A percentile compares a stretch with the other conserved stretches of the same genome.
phyloP scores from a whole-genome alignment of 2,888 invertebrate species.

The Eubasilissa splendida region DNA sequence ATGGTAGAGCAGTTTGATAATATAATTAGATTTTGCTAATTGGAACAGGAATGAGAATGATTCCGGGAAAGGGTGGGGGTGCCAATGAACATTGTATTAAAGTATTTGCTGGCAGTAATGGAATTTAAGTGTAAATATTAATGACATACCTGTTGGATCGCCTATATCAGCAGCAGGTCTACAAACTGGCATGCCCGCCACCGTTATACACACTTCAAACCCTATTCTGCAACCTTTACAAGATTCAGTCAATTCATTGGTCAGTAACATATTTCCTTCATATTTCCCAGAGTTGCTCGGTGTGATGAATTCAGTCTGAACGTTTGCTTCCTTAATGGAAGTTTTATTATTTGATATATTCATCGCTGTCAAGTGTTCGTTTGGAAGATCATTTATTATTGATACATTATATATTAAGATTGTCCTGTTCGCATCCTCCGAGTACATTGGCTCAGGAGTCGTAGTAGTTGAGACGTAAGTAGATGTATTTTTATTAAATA shows the following conservation, averaged over 20 bases:
- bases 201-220: slow-evolving; percentile 76
- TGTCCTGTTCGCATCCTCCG: slow-evolving; percentile 64
- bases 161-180: slow-evolving; percentile 69
- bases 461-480: slow-evolving; percentile 29
- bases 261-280: slow-evolving; percentile 21
- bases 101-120: too few relatives aligned
- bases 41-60: too few relatives aligned
- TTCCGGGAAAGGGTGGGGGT: too few relatives aligned
- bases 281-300: slow-evolving; percentile 18
- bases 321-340: slow-evolving; percentile 28
- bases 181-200: slow-evolving; percentile 75
- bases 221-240: slow-evolving; percentile 71
- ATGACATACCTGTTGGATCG: slow-evolving; percentile 74
- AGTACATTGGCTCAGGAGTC: slow-evolving; percentile 67
- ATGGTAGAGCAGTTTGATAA: too few relatives aligned
- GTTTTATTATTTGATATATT: slow-evolving; percentile 21
- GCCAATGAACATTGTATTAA: too few relatives aligned
- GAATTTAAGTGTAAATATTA: too few relatives aligned
- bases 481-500: background rate
- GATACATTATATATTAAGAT: slow-evolving; percentile 60
- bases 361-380: slow-evolving; percentile 17
- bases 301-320: slow-evolving; percentile 54
- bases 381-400: slow-evolving; percentile 60
- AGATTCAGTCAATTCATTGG: slow-evolving; percentile 61
- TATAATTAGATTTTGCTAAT: too few relatives aligned